A percentile compares a stretch with the other conserved stretches of the same genome.
Conservation (phyloP, 2,113 vertebrate genomes). For the Typhlomys cinereus region DNA sequence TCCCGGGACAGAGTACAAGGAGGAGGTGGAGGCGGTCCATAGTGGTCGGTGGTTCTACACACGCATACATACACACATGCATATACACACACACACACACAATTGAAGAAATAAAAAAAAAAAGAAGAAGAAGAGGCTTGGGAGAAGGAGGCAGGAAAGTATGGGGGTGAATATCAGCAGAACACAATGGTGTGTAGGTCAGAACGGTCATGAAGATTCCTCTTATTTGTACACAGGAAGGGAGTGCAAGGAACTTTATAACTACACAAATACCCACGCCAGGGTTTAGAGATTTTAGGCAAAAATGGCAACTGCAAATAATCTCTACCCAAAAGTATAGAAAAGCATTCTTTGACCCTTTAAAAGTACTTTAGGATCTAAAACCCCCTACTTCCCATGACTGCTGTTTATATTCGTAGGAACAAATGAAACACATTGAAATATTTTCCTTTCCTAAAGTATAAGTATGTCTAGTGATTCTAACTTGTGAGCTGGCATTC, state of each 20-base stretch:
- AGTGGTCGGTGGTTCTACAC: too few species aligned
- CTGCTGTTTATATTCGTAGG: neutral
- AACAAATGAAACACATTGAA: neutral
- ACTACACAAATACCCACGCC: too few species aligned
- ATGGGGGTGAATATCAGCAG: neutral
- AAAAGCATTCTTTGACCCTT: constrained; percentile 17
- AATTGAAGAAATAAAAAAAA: too few species aligned
- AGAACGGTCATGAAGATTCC: too few species aligned
- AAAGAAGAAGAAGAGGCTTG: too few species aligned
- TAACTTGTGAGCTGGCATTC: neutral
- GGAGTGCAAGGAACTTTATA: too few species aligned
- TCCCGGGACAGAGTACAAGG: too few species aligned
- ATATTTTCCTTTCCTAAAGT: constrained; percentile 38
- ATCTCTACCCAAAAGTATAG: neutral
- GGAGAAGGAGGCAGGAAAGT: neutral
- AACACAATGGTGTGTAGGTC: neutral
- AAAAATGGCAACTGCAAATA: neutral
- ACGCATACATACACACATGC: too few species aligned
- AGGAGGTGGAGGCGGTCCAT: too few species aligned
- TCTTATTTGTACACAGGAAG: neutral
- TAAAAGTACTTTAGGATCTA: neutral
- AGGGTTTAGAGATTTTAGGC: neutral
- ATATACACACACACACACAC: too few species aligned
- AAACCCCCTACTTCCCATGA: neutral
- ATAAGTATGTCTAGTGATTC: neutral